phyloP scores from a whole-genome alignment of 2,113 vertebrate species.

The Dicentrarchus labrax region DNA sequence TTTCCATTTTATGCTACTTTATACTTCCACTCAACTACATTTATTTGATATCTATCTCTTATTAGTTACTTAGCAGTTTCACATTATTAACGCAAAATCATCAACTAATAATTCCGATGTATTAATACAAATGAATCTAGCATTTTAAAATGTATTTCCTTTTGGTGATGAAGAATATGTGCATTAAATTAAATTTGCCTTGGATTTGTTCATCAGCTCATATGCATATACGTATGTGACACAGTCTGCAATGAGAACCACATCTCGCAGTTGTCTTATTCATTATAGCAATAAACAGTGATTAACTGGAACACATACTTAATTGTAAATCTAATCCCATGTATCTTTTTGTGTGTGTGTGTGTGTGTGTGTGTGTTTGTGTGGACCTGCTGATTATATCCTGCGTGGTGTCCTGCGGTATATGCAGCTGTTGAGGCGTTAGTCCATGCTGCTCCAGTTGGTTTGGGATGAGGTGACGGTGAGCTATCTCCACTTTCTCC shows the following conservation, averaged over 20 bases:
- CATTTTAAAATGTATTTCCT: too few relatives aligned
- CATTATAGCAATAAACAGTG: not conserved
- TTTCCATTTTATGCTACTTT: too few relatives aligned
- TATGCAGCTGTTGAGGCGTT: conserved; percentile 93
- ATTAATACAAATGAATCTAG: too few relatives aligned
- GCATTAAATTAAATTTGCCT: too few relatives aligned
- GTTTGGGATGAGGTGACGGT: conserved; percentile 95
- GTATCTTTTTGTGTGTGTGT: not conserved
- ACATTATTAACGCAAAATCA: too few relatives aligned
- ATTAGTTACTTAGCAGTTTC: too few relatives aligned
- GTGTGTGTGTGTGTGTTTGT: not conserved
- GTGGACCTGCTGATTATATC: conserved; percentile 73
- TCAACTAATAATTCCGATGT: too few relatives aligned
- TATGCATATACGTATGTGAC: not conserved
- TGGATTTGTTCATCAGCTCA: too few relatives aligned
- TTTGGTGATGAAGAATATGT: too few relatives aligned
- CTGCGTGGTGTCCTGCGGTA: conserved; percentile 90
- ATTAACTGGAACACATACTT: not conserved
- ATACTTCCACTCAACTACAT: too few relatives aligned
- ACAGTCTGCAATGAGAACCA: not conserved
- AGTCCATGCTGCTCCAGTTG: conserved; percentile 96
- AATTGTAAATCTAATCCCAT: not conserved
- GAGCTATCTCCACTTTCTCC: conserved; percentile 97
- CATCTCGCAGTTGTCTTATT: not conserved
- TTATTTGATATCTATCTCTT: too few relatives aligned